Percentiles rank a stretch among this genome's conserved stretches.
Conservation (phyloP, 2,888 invertebrate species). For the Agrypnus murinus region DNA sequence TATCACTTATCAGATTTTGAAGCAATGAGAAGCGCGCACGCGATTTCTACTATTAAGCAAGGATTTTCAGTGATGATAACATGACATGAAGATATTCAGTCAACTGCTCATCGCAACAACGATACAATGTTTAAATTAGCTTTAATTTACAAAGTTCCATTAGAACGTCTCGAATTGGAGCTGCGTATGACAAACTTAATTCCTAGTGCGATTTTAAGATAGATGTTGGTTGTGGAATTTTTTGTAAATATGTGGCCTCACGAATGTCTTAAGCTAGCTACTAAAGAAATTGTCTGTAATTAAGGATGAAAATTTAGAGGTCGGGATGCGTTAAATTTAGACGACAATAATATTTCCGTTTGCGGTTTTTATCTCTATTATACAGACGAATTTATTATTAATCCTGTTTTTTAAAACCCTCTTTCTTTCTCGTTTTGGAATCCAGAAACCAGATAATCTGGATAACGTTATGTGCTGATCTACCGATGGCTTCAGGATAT, state of each 20-base stretch:
- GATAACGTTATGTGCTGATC: slow-evolving; percentile 61
- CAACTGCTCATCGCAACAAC: slow-evolving; percentile 60
- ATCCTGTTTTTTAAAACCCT: slow-evolving; percentile 57
- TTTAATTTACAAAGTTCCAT: slow-evolving; percentile 63
- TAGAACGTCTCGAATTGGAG: slow-evolving; percentile 46
- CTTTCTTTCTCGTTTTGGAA: slow-evolving; percentile 67
- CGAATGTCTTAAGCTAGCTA: slow-evolving; percentile 28
- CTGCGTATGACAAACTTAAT: slow-evolving; percentile 45
- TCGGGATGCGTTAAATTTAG: slow-evolving; percentile 32
- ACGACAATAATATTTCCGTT: not conserved
- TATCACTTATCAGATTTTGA: slow-evolving; percentile 45
- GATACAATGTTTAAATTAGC: slow-evolving; percentile 66
- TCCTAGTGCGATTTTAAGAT: slow-evolving; percentile 39
- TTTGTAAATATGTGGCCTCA: slow-evolving; percentile 39
- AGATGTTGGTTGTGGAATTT: slow-evolving; percentile 45
- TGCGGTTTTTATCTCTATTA: not conserved
- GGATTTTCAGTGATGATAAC: slow-evolving; percentile 37
- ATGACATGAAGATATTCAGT: slow-evolving; percentile 53
- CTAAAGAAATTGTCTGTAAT: slow-evolving; percentile 32
- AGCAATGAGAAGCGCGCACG: slow-evolving; percentile 38
- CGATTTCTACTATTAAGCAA: slow-evolving; percentile 24
- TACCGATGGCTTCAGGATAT: slow-evolving; percentile 60
- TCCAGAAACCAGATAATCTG: slow-evolving; percentile 65
- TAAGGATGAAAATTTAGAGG: slow-evolving; percentile 38
- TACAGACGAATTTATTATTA: not conserved